Evolutionary conservation across 2,888 invertebrate genomes (phyloP), one percentile per base, ranked within the genome.

Genomic region (Drosophila multiciliata): DNA sequence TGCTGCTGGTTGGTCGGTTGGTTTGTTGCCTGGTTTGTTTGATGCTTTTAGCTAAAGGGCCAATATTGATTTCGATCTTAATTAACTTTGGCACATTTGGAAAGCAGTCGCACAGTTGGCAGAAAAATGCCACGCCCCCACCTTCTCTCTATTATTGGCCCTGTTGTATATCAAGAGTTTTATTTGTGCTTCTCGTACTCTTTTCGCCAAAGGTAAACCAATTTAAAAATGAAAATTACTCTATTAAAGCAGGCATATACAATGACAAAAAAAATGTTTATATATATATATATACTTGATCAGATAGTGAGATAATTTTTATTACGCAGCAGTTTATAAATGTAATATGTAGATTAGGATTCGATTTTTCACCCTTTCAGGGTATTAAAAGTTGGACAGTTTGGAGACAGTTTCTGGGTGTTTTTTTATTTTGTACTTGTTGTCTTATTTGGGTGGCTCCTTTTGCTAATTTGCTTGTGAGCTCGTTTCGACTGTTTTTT

Each of bases 61-160:
- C 90, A 91, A 90, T 90, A 91, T 91, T 91, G 91, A 91, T 91
- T 90, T 86, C 82, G 87, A 91, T 91, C 92, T 91, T 91, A 91
- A 91, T 91, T 91, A 91, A 91, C 91, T 91, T 91, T 91, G 89
- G 87, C 90, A 89, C 91, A 91, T 91, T 91, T 90, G 87, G 82
- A 80, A 80, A 87, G 85, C 91, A 71, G 76, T 89, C 78, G 73
- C 76, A 75, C 67, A 66, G 75, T 72, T 67, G 75, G 75, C 63
- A 67, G 36, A 55, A 59, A 60, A 54, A 59, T 65, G 29, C 40
- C 59, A 55, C 55, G 45, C 66, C 48, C 59, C 49, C 53, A 38
- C 63, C 23, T 29, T 15, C 50, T 20, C 29, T 20, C 33, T 45
- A 23, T 42, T 15, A 42, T 23, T 40, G 45, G 12, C 65, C 62